phyloP scores from a whole-genome alignment of 2,113 vertebrate species.

The Amia ocellicauda region DNA sequence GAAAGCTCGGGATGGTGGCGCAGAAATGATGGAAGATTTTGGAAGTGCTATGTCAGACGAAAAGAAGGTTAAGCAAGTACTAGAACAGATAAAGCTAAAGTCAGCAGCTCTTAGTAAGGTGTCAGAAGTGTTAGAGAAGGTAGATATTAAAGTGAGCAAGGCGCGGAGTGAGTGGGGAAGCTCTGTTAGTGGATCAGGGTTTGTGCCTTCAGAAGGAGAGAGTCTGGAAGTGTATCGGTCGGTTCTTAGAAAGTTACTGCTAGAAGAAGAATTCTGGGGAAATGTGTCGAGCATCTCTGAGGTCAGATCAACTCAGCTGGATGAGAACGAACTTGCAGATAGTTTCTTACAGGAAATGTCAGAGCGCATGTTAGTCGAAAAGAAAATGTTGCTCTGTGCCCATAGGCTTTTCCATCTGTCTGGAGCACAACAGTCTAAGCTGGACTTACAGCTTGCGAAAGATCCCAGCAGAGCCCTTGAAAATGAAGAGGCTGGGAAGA shows the following conservation, averaged over 20 bases:
- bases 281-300: slow-evolving; percentile 41
- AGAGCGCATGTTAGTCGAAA: slow-evolving; percentile 50
- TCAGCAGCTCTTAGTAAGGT: slow-evolving; percentile 53
- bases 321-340: slow-evolving; percentile 13
- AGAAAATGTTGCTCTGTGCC: slow-evolving; percentile 42
- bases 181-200: slow-evolving; percentile 36
- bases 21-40: slow-evolving; percentile 28
- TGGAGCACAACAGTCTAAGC: slow-evolving; percentile 16
- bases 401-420: slow-evolving; percentile 30
- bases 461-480: slow-evolving; percentile 16
- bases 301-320: slow-evolving; percentile 22
- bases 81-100: slow-evolving; percentile 54
- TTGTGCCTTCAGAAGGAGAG: slow-evolving; percentile 32
- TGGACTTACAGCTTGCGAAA: not conserved
- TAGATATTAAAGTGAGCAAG: slow-evolving; percentile 44
- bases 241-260: slow-evolving; percentile 36
- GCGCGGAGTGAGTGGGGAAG: slow-evolving; percentile 43
- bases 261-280: slow-evolving; percentile 62
- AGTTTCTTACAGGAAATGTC: slow-evolving; percentile 33
- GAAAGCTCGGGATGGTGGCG: slow-evolving; percentile 21
- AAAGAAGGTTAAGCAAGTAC: slow-evolving; percentile 51
- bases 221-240: slow-evolving; percentile 28
- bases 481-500: not conserved
- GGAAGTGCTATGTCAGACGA: slow-evolving; percentile 40
- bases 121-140: slow-evolving; percentile 51